A percentile compares a stretch with the other conserved stretches of the same genome.
Evolutionary conservation across 2,113 vertebrate genomes (phyloP).

Genomic region (Nipponia nippon): DNA sequence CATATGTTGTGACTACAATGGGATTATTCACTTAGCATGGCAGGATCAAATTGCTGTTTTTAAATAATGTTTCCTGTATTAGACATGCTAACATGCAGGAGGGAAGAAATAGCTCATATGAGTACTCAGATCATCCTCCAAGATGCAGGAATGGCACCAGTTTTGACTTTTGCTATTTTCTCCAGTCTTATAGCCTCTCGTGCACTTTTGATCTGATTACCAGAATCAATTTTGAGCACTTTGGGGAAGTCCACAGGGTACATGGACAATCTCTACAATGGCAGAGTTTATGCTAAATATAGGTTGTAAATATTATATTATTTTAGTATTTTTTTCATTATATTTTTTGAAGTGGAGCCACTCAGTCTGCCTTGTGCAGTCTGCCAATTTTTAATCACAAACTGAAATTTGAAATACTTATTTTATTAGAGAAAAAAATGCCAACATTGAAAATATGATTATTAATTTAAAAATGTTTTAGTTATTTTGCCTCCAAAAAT

Average conservation of each 20-base stretch:
- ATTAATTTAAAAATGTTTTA: slow-evolving; percentile 16
- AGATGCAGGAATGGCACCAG: neutral
- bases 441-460: slow-evolving; percentile 17
- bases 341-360: slow-evolving; percentile 54
- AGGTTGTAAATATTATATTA: slow-evolving; percentile 5
- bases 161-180: slow-evolving; percentile 2
- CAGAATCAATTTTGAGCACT: neutral
- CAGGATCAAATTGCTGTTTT: slow-evolving; percentile 11
- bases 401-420: slow-evolving; percentile 52
- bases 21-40: neutral
- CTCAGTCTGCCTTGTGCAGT: slow-evolving; percentile 20
- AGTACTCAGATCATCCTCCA: neutral
- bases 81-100: neutral
- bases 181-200: neutral
- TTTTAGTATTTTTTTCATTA: slow-evolving; percentile 38
- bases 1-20: neutral
- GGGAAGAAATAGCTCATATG: neutral
- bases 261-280: neutral
- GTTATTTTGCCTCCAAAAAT: slow-evolving; percentile 9
- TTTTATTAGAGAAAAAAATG: slow-evolving; percentile 8
- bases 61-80: neutral
- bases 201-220: neutral
- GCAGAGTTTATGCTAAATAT: neutral
- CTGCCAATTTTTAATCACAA: slow-evolving; percentile 45
- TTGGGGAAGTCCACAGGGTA: neutral